Conservation (phyloP, 2,888 invertebrate species). For the Scrobipalpa costella region DNA sequence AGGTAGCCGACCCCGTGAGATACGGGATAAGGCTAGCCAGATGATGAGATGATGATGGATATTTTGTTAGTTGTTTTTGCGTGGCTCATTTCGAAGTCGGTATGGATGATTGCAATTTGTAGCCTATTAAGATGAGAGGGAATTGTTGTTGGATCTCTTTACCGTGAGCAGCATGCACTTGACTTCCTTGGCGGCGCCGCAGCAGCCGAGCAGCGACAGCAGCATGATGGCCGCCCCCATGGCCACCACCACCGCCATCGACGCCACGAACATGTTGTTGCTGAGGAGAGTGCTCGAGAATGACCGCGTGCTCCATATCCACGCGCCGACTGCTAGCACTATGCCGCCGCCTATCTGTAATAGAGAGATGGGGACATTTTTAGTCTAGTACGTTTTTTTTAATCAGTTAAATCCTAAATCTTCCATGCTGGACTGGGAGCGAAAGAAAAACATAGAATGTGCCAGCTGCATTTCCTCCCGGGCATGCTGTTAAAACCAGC, state of each 20-base stretch:
- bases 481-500: no score
- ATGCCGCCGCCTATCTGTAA: conserved; percentile 88
- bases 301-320: conserved; percentile 92
- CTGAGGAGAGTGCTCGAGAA: conserved; percentile 92
- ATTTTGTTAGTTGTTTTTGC: conserved; percentile 11
- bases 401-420: no score
- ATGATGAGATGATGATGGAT: no score
- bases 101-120: no score
- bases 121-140: no score
- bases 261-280: conserved; percentile 92
- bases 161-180: conserved; percentile 96
- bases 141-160: no score
- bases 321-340: conserved; percentile 89
- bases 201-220: conserved; percentile 94
- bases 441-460: no score
- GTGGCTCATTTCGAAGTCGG: not conserved
- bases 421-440: no score
- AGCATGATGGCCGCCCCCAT: conserved; percentile 91
- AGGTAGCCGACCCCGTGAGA: no score
- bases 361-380: conserved; percentile 27
- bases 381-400: no score
- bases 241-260: conserved; percentile 91
- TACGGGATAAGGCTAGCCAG: no score
- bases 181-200: conserved; percentile 96
- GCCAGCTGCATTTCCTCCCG: no score